Base-by-base conservation (phyloP, 2,113 vertebrate species). In the Chauna torquata region DNA sequence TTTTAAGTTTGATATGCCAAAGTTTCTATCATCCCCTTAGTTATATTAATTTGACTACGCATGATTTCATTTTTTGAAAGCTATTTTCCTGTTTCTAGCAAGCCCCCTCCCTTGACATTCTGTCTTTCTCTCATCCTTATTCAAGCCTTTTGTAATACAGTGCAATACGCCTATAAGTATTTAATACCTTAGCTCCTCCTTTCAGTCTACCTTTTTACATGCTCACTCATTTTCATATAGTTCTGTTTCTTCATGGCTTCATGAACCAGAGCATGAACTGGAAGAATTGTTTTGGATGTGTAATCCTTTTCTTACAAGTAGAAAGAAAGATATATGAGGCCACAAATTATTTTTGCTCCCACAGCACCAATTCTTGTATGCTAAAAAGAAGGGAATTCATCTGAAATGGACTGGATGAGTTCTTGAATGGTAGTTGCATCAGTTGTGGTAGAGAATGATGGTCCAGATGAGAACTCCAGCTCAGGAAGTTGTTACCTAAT, bases 401-500 rank as follows among this genome's bases (percentile, higher is more conserved):
- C 12, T 72, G 40, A 86, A 90, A 76, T 38, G 12, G 38, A 19
- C 55, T 34, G 12, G 9, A 59, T 0, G 17, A 72, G 7, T 90
- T 82, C n/a, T 70, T 50, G 47, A 94, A 12, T 50, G n/a, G 38
- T 47, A 68, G 61, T 42, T 94, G 12, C 34, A 72, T 76, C 76
- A 82, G 23, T n/a, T 2, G 1, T 68, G 61, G 38, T 14, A 2
- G 44, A 79, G 32, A 88, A 50, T 28, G 70, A 76, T 64, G 57
- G 52, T 82, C 27, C 42, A 86, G 93, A 90, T 80, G 75, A 3
- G 16, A 80, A 75, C 47, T 96, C n/a, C 66, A 82, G 70, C 40
- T 80, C 71, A 86, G 91, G 93, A 96, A 95, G 62, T 80, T 8
- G 2, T 78, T 86, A 69, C 22, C 44, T 90, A 85, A 86, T 88